Evolutionary conservation across 2,797 vertebrate genomes (phyloP).

Genomic region (Eulemur rubriventer): DNA sequence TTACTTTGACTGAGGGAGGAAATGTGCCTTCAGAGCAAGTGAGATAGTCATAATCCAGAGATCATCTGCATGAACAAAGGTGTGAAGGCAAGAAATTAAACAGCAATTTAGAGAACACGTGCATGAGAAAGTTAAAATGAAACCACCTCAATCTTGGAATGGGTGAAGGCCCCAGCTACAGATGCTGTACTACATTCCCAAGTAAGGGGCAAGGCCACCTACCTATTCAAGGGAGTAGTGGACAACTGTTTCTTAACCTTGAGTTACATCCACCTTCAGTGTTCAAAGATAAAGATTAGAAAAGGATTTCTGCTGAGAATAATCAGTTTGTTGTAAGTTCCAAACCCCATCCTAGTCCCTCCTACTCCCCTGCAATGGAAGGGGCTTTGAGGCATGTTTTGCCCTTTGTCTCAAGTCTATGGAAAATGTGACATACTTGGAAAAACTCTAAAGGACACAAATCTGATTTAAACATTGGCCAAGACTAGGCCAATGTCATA

Average conservation of each 20-base stretch:
- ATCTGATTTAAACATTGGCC: background rate
- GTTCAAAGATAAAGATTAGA: background rate
- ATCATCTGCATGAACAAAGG: constrained; percentile 12
- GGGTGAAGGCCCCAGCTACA: background rate
- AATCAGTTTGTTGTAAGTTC: background rate
- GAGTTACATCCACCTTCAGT: background rate
- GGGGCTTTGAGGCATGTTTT: background rate
- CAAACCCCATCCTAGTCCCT: background rate
- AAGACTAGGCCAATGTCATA: background rate
- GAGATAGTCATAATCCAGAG: background rate
- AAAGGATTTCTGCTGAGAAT: background rate
- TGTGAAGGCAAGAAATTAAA: constrained; percentile 55
- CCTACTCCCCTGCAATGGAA: background rate
- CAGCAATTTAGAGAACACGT: background rate
- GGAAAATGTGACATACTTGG: background rate
- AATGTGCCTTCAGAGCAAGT: constrained; percentile 17
- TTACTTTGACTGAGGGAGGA: constrained; percentile 12
- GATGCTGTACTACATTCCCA: background rate
- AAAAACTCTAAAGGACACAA: background rate
- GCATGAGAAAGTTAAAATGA: background rate
- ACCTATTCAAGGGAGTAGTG: background rate
- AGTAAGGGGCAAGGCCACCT: background rate
- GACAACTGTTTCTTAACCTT: background rate
- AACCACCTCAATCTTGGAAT: background rate
- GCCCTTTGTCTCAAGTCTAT: background rate